These are phyloP conservation scores for Stigmatopora argus DNA, from an alignment of 2,113 vertebrate genomes.

Conservation along the genomic window DNA sequence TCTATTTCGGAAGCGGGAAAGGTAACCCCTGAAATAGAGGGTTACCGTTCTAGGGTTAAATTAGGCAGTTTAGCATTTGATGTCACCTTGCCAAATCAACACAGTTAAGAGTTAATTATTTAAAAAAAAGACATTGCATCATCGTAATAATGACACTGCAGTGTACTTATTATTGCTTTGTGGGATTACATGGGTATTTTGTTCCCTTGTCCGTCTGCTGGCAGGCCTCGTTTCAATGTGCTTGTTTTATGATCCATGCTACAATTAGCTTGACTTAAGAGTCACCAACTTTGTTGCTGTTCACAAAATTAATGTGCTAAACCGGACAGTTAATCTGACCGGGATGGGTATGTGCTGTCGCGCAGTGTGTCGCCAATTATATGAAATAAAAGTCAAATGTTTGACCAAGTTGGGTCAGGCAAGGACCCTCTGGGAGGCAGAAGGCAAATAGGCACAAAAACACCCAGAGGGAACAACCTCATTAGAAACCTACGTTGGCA, in stretches of 20 bases:
- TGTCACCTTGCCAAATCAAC: neutral
- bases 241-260: conserved; percentile 18
- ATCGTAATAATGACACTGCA: too few relatives aligned
- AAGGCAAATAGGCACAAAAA: conserved; percentile 44
- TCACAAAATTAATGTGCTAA: conserved; percentile 13
- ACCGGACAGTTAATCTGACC: neutral
- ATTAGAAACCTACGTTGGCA: conserved; percentile 49
- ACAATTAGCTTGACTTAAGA: conserved; percentile 17
- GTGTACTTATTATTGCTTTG: conserved; percentile 11
- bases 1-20: too few relatives aligned
- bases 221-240: neutral
- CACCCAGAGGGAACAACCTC: conserved; percentile 38
- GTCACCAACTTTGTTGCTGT: conserved; percentile 15
- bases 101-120: neutral
- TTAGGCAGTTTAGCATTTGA: neutral
- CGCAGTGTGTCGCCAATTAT: conserved; percentile 41
- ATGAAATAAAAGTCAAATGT: conserved; percentile 44
- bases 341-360: conserved; percentile 15
- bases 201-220: conserved; percentile 21
- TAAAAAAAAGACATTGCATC: neutral
- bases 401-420: conserved; percentile 42
- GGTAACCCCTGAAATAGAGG: too few relatives aligned
- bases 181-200: conserved; percentile 30
- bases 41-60: too few relatives aligned
- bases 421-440: conserved; percentile 33